These are phyloP conservation scores for Micrasema minimum DNA, from an alignment of 1,140 invertebrate species.

Conservation along the genomic window DNA sequence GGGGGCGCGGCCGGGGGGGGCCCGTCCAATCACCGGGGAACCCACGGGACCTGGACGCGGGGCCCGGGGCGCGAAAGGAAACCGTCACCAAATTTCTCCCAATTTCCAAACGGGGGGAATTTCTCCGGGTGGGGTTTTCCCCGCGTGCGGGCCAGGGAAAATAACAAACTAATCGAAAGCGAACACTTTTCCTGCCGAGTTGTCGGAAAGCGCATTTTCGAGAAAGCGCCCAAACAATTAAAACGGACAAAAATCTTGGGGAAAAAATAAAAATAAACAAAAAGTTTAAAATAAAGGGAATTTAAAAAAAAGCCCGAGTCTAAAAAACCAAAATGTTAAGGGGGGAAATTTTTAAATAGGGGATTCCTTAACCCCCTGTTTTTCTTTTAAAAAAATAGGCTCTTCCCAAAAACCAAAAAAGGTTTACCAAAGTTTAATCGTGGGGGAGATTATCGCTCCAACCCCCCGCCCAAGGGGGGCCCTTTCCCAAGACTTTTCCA, in stretches of 20 bases:
- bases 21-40: conserved; percentile 52
- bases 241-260: background rate
- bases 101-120: background rate
- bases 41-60: conserved; percentile 50
- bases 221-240: background rate
- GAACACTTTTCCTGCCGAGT: background rate
- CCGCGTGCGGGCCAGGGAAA: conserved; percentile 9
- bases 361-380: no score
- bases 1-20: conserved; percentile 22
- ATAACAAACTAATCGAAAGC: conserved; percentile 12
- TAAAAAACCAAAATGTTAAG: no score
- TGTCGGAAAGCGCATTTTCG: background rate
- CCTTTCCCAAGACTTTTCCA: no score
- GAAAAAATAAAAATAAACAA: no score
- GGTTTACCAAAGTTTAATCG: no score
- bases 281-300: no score
- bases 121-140: conserved; percentile 12
- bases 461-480: no score
- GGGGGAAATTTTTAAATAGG: no score
- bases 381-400: no score
- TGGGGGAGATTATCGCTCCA: no score
- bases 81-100: conserved; percentile 49
- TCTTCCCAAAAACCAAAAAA: no score
- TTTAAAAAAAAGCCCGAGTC: no score
- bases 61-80: conserved; percentile 49